Percentiles rank a stretch among this genome's conserved stretches.
Conservation (phyloP, 2,888 invertebrate genomes). For the Tenthredo mesomela region DNA sequence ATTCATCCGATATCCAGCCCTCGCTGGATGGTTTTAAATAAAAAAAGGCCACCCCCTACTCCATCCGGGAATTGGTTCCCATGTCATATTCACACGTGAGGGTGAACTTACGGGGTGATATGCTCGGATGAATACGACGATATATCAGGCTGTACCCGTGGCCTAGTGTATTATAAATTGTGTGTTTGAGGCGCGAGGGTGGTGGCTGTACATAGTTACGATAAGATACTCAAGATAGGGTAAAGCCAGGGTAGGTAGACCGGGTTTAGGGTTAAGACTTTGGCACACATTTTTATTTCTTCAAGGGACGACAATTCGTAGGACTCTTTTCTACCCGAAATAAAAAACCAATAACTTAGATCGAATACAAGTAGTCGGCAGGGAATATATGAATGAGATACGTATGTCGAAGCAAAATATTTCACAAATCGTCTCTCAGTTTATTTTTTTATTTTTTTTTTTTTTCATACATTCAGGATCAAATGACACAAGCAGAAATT, state of each 20-base stretch:
- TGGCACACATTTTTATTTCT: background rate
- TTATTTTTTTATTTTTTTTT: background rate
- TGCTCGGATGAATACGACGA: slow-evolving; percentile 40
- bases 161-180: slow-evolving; percentile 48
- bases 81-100: slow-evolving; percentile 52
- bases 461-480: background rate
- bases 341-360: slow-evolving; percentile 3
- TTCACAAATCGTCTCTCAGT: background rate
- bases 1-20: slow-evolving; percentile 11
- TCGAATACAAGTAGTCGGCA: background rate
- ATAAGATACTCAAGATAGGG: slow-evolving; percentile 29
- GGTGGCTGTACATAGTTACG: background rate
- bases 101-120: slow-evolving; percentile 46
- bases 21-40: slow-evolving; percentile 10
- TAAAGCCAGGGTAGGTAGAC: background rate
- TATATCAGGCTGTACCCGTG: slow-evolving; percentile 28
- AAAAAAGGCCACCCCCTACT: slow-evolving; percentile 21
- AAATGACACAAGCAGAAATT: background rate
- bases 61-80: slow-evolving; percentile 44
- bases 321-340: background rate
- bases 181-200: slow-evolving; percentile 45
- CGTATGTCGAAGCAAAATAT: background rate
- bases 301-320: background rate
- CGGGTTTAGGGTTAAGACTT: background rate
- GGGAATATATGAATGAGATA: background rate